Base-by-base conservation (phyloP, 2,888 invertebrate species). In the Agriopis aurantiaria region DNA sequence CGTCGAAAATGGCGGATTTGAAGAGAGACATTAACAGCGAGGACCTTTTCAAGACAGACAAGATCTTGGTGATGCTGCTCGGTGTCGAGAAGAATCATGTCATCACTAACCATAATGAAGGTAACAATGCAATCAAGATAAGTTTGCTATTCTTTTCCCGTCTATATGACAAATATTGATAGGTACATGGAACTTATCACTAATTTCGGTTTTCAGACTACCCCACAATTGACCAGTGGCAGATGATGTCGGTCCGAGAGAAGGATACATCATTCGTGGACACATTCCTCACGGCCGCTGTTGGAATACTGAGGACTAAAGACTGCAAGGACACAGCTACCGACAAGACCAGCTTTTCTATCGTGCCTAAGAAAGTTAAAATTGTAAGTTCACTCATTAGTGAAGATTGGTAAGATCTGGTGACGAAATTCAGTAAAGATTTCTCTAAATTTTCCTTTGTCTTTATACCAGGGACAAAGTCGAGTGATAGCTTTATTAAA, bases 211-310 rank as follows among this genome's bases (percentile, higher is more conserved):
- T 84, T 84, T 43, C 88, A 95, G 97, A 96, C 60, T 95, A 97
- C 77, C 96, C 96, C 4, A 95, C 96, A 57, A 97, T 97, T 84
- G 95, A 96, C 69, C 96, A 96, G 81, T 98, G 98, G 98, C 96
- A 96, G 71, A 96, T 97, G 85, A 96, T 97, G 92, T 95, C 95
- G 56, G 97, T 97, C 17, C 96, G 97, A 60, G 97, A 98, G 83
- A 97, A 97, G 84, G 98, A 98, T 87, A 97, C 97, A 64, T 96
- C 96, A 0, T 97, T 97, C 84, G 97, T 98, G 48, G 97, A 97
- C 75, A 97, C 97, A 73, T 97, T 98, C 82, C 92, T 98, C n/a
- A 96, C 97, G 0, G 96, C 97, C 8, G 97, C 98, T 0, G 97
- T 97, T 74, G 96, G 96, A 33, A 97, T 97, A 73, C 92, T 98